phyloP scores from a whole-genome alignment of 2,888 invertebrate genomes.

The Mayetiola destructor region DNA sequence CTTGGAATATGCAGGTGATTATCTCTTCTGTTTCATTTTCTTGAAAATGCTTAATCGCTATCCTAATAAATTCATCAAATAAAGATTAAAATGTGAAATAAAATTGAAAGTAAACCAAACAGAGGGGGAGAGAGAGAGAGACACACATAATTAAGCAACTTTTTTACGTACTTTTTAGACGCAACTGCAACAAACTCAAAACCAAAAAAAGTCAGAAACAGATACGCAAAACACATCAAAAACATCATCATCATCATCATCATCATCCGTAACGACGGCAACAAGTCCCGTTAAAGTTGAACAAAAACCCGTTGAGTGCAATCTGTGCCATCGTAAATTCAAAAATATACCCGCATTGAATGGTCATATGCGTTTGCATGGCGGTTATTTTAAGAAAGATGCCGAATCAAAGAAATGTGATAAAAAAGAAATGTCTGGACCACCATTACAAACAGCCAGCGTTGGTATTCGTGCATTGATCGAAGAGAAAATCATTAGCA shows the following conservation, averaged over 20 bases:
- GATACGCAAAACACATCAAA: constrained; percentile 17
- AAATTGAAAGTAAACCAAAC: not conserved
- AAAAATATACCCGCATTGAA: constrained; percentile 96
- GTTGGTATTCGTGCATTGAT: constrained; percentile 80
- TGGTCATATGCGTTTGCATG: constrained; percentile 95
- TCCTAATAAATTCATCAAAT: not conserved
- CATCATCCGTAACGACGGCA: not conserved
- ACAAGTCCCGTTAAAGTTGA: constrained; percentile 39
- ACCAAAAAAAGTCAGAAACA: not conserved
- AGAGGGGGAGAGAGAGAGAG: not conserved
- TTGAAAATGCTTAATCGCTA: not conserved
- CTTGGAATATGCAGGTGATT: constrained; percentile 42
- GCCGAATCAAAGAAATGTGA: constrained; percentile 74
- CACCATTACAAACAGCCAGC: constrained; percentile 82
- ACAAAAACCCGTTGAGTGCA: constrained; percentile 83
- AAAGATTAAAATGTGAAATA: not conserved
- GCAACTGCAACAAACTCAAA: constrained; percentile 24
- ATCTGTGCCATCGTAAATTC: constrained; percentile 87
- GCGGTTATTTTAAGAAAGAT: constrained; percentile 93
- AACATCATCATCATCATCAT: constrained; percentile 26
- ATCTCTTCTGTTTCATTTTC: not conserved
- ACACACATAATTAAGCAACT: not conserved
- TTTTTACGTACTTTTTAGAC: constrained; percentile 19
- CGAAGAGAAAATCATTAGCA: constrained; percentile 85
- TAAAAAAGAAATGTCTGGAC: constrained; percentile 67